Conservation (phyloP, 2,797 vertebrate species). For the Hirundo rustica region DNA sequence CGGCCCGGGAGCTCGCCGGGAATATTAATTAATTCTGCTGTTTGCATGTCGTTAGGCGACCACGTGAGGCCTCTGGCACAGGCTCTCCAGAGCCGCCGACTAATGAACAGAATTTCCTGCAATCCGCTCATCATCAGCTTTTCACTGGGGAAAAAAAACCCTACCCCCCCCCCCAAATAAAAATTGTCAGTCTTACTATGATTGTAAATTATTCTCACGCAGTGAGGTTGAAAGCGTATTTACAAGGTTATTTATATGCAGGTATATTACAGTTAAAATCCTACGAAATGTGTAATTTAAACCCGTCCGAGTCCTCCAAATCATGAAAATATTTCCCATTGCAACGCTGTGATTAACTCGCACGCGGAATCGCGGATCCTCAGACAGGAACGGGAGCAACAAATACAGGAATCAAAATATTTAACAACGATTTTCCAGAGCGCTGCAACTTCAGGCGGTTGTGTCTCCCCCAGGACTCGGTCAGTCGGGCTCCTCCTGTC, state of each 20-base stretch:
- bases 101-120: neutral
- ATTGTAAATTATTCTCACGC: neutral
- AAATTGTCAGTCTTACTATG: neutral
- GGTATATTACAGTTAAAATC: neutral
- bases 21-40: slow-evolving; percentile 34
- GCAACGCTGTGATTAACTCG: neutral
- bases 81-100: neutral
- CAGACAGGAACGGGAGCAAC: neutral
- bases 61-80: slow-evolving; percentile 2
- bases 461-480: no score
- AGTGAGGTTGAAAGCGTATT: neutral
- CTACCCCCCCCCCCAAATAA: no score
- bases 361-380: neutral
- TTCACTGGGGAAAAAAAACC: neutral
- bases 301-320: neutral
- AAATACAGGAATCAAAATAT: neutral
- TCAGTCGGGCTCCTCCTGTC: neutral
- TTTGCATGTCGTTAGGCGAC: neutral
- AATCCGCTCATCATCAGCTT: slow-evolving; percentile 13
- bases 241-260: neutral
- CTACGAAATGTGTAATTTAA: neutral
- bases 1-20: neutral
- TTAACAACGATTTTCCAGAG: neutral
- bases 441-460: neutral
- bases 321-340: neutral